Base-by-base conservation (phyloP, 1,140 invertebrate species). In the Acromyrmex charruanus region DNA sequence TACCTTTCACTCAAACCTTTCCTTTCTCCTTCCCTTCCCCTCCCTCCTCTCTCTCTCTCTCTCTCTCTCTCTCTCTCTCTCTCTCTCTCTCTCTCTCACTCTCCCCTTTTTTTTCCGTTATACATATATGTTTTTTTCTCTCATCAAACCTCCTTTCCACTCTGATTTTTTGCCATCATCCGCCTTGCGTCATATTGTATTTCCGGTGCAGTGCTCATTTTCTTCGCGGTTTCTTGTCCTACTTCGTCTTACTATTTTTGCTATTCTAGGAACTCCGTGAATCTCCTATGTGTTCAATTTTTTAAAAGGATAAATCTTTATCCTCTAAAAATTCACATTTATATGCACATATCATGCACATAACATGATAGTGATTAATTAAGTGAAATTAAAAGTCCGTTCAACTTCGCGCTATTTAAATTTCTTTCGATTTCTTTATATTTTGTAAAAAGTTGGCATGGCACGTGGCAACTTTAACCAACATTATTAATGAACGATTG, bases 161-260 rank as follows among this genome's bases (percentile, higher is more conserved):
- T 84, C 28, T 51, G 25, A 61, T 69, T 80, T 82, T 71, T 71
- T 82, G 28, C 18, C 55, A 35, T 44, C 21, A 21, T 81, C 51
- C 10, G 28, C 59, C 66, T 81, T 81, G 21, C 79, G 68, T 21
- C 55, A 74, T 35, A 61, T 25, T 74, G 39, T 55, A 21, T 84
- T 84, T 84, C 80, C 80, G 80, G 69, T 84, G 80, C 66, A 72
- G 28, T 14, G 49, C 31, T 49, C n/a, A 44, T 74, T 74, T 71
- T 74, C 55, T 51, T 74, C n/a, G 39, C 55, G 66, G 25, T 58
- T 61, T 84, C 69, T 74, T 51, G 69, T 75, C 39, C 58, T 55
- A 74, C 51, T 63, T 74, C 5, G 5, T 55, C 18, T 49, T 49
- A 12, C 10, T 16, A 9, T 51, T 75, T 75, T 61, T 74, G 4